Percentiles rank a stretch among this genome's conserved stretches.
Evolutionary conservation across 1,140 invertebrate genomes (phyloP).

Genomic region (Hylaeus anthracinus): DNA sequence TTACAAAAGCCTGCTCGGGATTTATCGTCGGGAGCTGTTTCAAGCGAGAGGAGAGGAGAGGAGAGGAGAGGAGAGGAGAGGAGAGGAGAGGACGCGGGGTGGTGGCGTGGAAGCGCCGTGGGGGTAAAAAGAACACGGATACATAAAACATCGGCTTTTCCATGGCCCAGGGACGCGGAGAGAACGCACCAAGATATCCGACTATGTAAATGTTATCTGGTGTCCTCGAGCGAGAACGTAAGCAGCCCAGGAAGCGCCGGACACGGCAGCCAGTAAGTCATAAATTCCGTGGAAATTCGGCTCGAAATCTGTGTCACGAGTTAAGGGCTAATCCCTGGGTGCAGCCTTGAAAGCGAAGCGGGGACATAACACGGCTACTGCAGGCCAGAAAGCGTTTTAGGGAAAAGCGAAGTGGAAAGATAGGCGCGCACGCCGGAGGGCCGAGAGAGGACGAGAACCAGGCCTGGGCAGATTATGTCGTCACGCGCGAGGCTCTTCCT

Average conservation of each 20-base stretch:
- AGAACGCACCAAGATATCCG: background rate
- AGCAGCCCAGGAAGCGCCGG: background rate
- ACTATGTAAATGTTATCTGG: constrained; percentile 44
- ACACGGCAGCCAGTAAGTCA: constrained; percentile 25
- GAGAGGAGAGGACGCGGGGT: background rate
- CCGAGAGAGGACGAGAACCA: background rate
- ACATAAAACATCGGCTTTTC: constrained; percentile 36
- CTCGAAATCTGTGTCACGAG: constrained; percentile 47
- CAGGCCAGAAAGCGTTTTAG: constrained; percentile 30
- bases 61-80: background rate
- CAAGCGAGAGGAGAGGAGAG: background rate
- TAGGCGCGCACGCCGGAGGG: background rate
- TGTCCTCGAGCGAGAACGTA: background rate
- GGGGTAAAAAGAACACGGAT: background rate
- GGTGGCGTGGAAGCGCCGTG: background rate
- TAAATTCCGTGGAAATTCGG: constrained; percentile 31
- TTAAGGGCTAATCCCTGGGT: constrained; percentile 37
- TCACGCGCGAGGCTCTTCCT: constrained; percentile 12
- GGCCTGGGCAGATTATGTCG: constrained; percentile 37
- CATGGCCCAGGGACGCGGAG: background rate
- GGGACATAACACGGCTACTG: background rate
- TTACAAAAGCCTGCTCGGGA: background rate
- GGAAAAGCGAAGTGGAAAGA: constrained; percentile 18
- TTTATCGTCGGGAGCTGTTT: background rate
- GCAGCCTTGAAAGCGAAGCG: constrained; percentile 3